These are phyloP conservation scores for Thysanoteuthis rhombus DNA, from an alignment of 2,888 invertebrate species.

Conservation along the genomic window DNA sequence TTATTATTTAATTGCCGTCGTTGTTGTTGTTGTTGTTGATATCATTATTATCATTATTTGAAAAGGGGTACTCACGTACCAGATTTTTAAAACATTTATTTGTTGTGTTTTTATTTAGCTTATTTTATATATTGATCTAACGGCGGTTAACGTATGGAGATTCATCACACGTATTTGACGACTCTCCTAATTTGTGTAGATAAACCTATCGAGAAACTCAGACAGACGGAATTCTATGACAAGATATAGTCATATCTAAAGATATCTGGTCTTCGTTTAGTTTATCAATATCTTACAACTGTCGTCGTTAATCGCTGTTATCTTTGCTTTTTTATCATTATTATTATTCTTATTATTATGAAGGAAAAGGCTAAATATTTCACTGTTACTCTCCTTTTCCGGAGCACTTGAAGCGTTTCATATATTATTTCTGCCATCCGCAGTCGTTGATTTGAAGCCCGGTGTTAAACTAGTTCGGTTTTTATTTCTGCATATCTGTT, in stretches of 20 bases:
- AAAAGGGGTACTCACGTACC: no score
- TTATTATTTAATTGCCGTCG: no score
- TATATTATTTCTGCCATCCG: background rate
- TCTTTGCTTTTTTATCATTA: background rate
- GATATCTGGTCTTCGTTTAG: background rate
- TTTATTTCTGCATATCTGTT: background rate
- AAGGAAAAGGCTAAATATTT: background rate
- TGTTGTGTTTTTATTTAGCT: background rate
- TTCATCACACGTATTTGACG: background rate
- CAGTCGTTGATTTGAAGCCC: background rate
- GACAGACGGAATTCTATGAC: background rate
- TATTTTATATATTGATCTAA: background rate
- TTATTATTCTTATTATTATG: background rate
- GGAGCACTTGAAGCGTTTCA: background rate
- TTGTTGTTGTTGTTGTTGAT: no score
- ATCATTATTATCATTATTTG: background rate
- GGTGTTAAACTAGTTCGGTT: background rate
- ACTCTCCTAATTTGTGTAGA: background rate
- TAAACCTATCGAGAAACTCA: background rate
- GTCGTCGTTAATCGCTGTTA: no score
- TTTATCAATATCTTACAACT: background rate
- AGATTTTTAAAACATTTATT: background rate
- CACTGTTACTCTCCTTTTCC: background rate
- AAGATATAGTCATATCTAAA: background rate
- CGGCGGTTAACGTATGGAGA: background rate